Evolutionary conservation across 1,140 invertebrate genomes (phyloP).

Genomic region (Anadara kagoshimensis): DNA sequence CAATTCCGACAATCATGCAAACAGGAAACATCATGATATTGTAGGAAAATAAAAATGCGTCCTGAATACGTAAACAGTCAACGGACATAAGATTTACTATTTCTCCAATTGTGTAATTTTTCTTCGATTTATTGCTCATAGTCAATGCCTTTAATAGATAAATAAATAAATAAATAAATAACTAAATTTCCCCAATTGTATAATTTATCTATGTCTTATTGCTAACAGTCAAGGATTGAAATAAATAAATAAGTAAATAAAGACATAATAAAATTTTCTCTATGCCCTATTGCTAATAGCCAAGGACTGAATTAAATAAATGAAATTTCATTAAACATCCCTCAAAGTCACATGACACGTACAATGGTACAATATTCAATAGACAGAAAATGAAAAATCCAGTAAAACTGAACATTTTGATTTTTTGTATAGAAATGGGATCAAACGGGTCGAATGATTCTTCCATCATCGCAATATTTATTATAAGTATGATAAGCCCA

Average conservation of each 20-base stretch:
- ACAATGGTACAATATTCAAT: too few species aligned
- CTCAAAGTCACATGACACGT: too few species aligned
- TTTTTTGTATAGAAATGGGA: too few species aligned
- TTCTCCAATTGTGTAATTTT: constrained; percentile 76
- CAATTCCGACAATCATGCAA: constrained; percentile 76
- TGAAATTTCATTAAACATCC: neutral
- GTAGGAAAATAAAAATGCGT: constrained; percentile 73
- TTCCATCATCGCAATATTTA: too few species aligned
- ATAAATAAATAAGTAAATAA: neutral
- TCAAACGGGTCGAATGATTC: too few species aligned
- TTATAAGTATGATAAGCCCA: too few species aligned
- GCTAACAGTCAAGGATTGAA: constrained; percentile 66
- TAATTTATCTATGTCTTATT: constrained; percentile 68
- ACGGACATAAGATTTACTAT: constrained; percentile 78
- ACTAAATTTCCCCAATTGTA: constrained; percentile 78
- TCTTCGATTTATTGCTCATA: constrained; percentile 46
- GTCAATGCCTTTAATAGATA: too few species aligned
- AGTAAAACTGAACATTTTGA: neutral
- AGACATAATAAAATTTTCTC: neutral
- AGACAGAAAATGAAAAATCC: too few species aligned
- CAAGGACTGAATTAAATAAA: neutral
- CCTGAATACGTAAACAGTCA: constrained; percentile 73
- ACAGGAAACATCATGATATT: constrained; percentile 29
- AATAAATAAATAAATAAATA: too few species aligned
- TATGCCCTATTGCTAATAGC: too few species aligned